Base-by-base conservation (phyloP, 2,888 invertebrate genomes). In the Amaurobius ferox region DNA sequence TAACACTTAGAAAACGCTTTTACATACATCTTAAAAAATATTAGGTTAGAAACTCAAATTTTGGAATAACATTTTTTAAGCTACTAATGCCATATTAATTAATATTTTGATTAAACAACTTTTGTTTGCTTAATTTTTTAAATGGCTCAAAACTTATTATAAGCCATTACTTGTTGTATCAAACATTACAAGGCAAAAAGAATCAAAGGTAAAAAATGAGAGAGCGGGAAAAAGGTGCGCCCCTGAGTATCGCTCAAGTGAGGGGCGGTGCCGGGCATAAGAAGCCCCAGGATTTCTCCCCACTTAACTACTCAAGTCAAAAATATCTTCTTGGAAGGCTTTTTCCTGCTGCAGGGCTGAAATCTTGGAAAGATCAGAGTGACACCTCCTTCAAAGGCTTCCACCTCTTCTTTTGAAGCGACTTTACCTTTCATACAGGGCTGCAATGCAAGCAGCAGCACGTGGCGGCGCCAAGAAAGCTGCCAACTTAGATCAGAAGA, bases 241-340 rank as follows among this genome's bases (percentile, higher is more conserved):
- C 39, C 66, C 55, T 55, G 55, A 6, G 23, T 55, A 55, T 55
- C 55, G 23, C 11, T 55, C 55, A 55, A 55, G 55, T 55, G 55
- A n/a, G 19, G 55, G 55, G 55, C 55, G 55, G 19, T 55, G 16
- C 55, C 55, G 32, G 66, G 66, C 66, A 35, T 74, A 74, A 74
- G 68, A 81, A 74, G 81, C 83, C 72, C 55, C 55, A 70, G 83
- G 77, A 77, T 85, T 85, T 85, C 83, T 77, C 80, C 66, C 83
- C 83, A 85, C 83, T 85, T 85, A 85, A 85, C 83, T 85, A 78
- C 83, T 85, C 83, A 85, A 85, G 83, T 77, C 83, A 77, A 77
- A 77, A 78, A 85, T 85, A 85, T 85, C 77, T 72, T 66, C 72
- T 77, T 35, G 44, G 48, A 29, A 76, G 64, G 32, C 55, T 70